Percentiles rank a stretch among this genome's conserved stretches.
phyloP scores from a whole-genome alignment of 2,113 vertebrate species.

The Gila orcuttii region DNA sequence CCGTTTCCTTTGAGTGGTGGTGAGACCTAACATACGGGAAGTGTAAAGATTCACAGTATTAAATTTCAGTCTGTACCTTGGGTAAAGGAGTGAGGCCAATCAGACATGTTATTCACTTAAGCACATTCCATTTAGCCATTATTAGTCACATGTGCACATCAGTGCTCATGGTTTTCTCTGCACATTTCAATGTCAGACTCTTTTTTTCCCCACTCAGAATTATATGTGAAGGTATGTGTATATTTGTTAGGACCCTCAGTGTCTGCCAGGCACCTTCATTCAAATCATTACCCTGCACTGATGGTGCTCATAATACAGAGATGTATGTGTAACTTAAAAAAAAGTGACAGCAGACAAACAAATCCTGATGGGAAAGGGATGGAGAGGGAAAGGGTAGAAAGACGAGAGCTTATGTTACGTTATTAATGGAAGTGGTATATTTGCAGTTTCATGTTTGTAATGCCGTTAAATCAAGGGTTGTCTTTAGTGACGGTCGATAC shows the following conservation, averaged over 20 bases:
- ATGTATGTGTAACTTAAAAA: constrained; percentile 76
- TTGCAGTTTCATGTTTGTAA: constrained; percentile 81
- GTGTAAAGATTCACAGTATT: constrained; percentile 55
- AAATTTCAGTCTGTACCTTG: constrained; percentile 40
- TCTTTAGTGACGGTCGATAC: constrained; percentile 96
- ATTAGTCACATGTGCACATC: constrained; percentile 25
- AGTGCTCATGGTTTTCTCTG: constrained; percentile 3
- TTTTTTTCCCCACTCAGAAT: not conserved
- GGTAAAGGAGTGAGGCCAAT: constrained; percentile 28
- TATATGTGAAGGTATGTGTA: not conserved
- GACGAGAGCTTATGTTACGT: constrained; percentile 80
- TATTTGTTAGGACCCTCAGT: constrained; percentile 7
- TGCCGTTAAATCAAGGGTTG: constrained; percentile 64
- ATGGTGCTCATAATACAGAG: constrained; percentile 34
- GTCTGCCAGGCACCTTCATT: not conserved
- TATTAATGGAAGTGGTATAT: constrained; percentile 84
- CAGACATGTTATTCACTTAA: constrained; percentile 4
- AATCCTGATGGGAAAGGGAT: constrained; percentile 50
- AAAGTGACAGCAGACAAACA: constrained; percentile 71
- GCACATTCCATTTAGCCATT: constrained; percentile 44
- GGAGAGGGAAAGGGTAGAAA: constrained; percentile 75
- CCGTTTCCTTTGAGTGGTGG: not conserved
- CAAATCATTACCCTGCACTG: not conserved
- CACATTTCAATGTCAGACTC: not conserved
- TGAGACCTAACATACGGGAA: constrained; percentile 31